Evolutionary conservation across 2,797 vertebrate species (phyloP), one percentile per base, ranked within the genome.

Genomic region (Chaetophractus vellerosus): DNA sequence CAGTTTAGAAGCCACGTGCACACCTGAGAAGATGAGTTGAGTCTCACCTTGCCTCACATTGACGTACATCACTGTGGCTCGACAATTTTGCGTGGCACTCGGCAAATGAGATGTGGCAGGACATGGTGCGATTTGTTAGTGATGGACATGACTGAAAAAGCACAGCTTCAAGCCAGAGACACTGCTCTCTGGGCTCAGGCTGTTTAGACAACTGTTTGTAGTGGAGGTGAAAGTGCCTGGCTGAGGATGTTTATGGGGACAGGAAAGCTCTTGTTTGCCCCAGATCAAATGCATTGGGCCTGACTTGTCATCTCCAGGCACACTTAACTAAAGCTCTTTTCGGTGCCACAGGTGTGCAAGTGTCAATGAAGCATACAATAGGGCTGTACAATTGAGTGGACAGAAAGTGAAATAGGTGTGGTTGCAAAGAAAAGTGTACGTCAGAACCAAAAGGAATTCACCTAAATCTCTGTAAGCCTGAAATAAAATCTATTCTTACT

Each of bases 11-110:
- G 72, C 76, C 76, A 76, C 66, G 48, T 23, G 78, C 66, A 91
- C 88, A 93, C 45, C 90, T 84, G 89, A 95, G 93, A 97, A 97
- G 68, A 66, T 80, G 85, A 96, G 95, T 97, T 90, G 68, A 74
- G 61, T 63, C 24, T 59, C 26, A 6, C 94, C 88, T 64, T 71
- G 50, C 64, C 33, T 55, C 31, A 57, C 68, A 95, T 86, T 92
- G 83, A 90, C 52, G 88, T 91, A 61, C 64, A 91, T 95, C 68
- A 91, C 41, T 21, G 36, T 24, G 26, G 82, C 92, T 36, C 41
- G 38, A 9, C 71, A 80, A 93, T 81, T 52, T 2, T 85, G 71
- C 18, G 31, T 55, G 94, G 83, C 31, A 66, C 0, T 28, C 26
- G 0, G 24, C 81, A 94, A 93, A 92, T 0, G 4, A 96, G 96